A percentile compares a stretch with the other conserved stretches of the same genome.
These are phyloP conservation scores for Myoxocephalus aenaeus DNA, from an alignment of 2,797 vertebrate species.

Conservation along the genomic window DNA sequence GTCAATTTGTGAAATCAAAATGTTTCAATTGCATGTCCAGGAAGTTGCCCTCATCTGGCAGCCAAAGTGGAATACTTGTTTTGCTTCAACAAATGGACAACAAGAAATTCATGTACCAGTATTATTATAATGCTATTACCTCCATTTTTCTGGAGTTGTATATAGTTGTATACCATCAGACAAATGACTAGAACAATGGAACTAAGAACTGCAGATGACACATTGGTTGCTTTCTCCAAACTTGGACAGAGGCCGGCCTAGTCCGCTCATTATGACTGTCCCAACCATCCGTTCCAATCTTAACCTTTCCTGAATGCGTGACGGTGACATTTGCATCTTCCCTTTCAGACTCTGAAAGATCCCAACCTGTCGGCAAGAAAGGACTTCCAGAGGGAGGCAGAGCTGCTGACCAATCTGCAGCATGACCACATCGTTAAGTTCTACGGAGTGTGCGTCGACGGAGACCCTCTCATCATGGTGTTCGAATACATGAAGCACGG, in stretches of 20 bases:
- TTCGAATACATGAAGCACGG: conserved; percentile 99
- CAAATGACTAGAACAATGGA: background rate
- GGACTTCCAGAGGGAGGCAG: conserved; percentile 97
- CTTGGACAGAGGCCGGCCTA: background rate
- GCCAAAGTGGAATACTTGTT: background rate
- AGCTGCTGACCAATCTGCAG: conserved; percentile 97
- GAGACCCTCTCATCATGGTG: conserved; percentile 98
- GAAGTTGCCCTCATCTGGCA: too few relatives aligned
- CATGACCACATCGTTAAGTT: conserved; percentile 98
- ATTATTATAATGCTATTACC: too few relatives aligned
- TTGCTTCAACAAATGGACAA: background rate
- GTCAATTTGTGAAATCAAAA: background rate
- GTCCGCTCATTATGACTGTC: background rate
- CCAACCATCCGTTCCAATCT: background rate
- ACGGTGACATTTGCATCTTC: background rate
- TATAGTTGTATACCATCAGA: background rate
- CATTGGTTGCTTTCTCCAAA: background rate
- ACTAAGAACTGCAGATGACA: background rate
- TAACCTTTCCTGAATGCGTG: background rate
- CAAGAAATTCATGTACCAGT: too few relatives aligned
- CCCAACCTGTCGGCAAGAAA: conserved; percentile 95
- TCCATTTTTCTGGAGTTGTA: too few relatives aligned
- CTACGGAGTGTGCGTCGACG: conserved; percentile 95
- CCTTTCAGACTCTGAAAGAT: conserved; percentile 92
- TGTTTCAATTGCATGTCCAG: too few relatives aligned